A percentile compares a stretch with the other conserved stretches of the same genome.
Conservation (phyloP, 2,888 invertebrate genomes). For the Tromatobia lineatoria region DNA sequence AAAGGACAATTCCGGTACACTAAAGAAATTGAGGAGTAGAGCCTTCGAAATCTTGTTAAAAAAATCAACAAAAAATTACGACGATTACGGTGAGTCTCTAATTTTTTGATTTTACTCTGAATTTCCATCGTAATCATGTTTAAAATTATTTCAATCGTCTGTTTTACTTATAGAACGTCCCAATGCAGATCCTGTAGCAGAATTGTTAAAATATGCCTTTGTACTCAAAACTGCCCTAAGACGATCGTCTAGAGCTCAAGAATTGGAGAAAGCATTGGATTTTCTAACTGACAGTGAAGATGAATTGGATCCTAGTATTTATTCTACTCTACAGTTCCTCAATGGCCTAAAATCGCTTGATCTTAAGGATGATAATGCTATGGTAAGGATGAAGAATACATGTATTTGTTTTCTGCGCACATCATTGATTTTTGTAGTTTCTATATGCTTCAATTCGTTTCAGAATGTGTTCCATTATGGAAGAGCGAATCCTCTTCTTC, state of each 20-base stretch:
- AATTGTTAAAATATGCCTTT: constrained; percentile 80
- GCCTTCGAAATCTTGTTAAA: constrained; percentile 82
- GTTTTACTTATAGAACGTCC: constrained; percentile 32
- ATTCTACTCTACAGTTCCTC: constrained; percentile 76
- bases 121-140: too few relatives aligned
- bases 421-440: constrained; percentile 1
- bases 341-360: constrained; percentile 76
- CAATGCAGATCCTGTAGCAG: constrained; percentile 78
- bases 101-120: constrained; percentile 33
- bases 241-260: constrained; percentile 73
- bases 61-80: constrained; percentile 69
- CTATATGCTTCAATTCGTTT: constrained; percentile 44
- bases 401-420: constrained; percentile 7
- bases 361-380: constrained; percentile 63
- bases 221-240: constrained; percentile 75
- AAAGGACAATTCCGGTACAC: constrained; percentile 67
- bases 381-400: constrained; percentile 72
- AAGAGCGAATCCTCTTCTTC: constrained; percentile 76
- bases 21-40: constrained; percentile 77
- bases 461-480: constrained; percentile 80
- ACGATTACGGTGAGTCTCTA: constrained; percentile 65
- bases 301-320: constrained; percentile 67
- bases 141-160: too few relatives aligned
- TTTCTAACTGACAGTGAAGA: constrained; percentile 65
- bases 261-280: constrained; percentile 77